Percentiles rank a stretch among this genome's conserved stretches.
phyloP scores from a whole-genome alignment of 2,113 vertebrate species.

The Craseonycteris thonglongyai region DNA sequence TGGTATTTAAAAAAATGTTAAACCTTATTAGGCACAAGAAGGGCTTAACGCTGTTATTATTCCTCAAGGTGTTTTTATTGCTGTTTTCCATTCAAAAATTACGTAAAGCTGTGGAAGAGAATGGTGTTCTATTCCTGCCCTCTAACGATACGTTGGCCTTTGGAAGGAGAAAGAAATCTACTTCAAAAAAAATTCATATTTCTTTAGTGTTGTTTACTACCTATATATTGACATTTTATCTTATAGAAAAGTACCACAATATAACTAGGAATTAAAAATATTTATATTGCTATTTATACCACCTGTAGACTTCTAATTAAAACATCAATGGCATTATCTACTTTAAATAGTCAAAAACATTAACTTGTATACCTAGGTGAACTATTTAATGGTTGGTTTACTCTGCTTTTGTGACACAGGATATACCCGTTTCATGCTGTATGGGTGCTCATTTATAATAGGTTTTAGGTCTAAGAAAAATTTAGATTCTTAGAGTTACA shows the following conservation, averaged over 20 bases:
- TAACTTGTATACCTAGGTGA: neutral
- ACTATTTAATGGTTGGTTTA: slow-evolving; percentile 1
- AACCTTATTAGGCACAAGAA: neutral
- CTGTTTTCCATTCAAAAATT: neutral
- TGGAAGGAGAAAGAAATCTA: neutral
- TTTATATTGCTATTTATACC: neutral
- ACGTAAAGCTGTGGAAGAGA: neutral
- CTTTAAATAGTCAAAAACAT: neutral
- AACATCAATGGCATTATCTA: neutral
- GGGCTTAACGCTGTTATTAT: neutral
- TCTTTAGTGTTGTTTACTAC: neutral
- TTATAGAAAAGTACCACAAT: neutral
- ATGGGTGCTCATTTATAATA: neutral
- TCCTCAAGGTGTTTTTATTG: neutral
- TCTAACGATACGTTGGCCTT: neutral
- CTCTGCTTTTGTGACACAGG: neutral
- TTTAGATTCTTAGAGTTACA: neutral
- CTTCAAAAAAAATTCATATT: neutral
- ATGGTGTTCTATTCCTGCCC: neutral
- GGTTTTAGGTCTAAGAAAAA: neutral
- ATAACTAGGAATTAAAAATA: neutral
- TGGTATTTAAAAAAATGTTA: neutral
- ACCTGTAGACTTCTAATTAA: neutral
- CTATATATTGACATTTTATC: neutral
- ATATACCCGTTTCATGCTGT: neutral